A percentile compares a stretch with the other conserved stretches of the same genome.
These are phyloP conservation scores for Podarcis lilfordi DNA, from an alignment of 2,797 vertebrate genomes.

Conservation along the genomic window DNA sequence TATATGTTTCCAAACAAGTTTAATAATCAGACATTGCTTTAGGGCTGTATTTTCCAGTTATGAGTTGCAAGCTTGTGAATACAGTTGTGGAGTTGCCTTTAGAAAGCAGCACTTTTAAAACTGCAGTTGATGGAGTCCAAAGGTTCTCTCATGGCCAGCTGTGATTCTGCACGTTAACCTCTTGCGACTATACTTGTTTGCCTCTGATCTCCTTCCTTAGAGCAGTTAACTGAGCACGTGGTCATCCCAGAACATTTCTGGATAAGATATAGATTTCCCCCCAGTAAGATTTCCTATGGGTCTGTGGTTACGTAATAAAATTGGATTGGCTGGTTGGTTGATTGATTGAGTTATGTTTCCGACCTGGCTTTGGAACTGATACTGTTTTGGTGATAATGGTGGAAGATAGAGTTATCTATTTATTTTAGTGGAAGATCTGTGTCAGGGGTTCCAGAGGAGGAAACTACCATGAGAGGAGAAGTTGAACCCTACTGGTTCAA, in stretches of 20 bases:
- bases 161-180: not conserved
- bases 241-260: not conserved
- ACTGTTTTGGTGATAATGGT: not conserved
- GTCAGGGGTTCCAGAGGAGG: not conserved
- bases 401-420: not conserved
- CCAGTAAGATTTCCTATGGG: not conserved
- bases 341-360: not conserved
- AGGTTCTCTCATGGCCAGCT: not conserved
- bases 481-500: not conserved
- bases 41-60: not conserved
- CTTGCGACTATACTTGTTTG: not conserved
- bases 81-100: not conserved
- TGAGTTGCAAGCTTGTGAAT: slow-evolving; percentile 10
- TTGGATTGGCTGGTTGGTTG: too few species aligned
- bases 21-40: not conserved
- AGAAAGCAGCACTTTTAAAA: not conserved
- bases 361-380: not conserved
- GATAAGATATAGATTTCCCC: not conserved
- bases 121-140: not conserved
- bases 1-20: not conserved
- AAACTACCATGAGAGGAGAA: not conserved
- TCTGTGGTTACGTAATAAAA: too few species aligned
- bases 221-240: not conserved
- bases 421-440: not conserved
- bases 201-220: not conserved